Base-by-base conservation (phyloP, 2,797 vertebrate species). In the Schizopygopsis pylzovi region DNA sequence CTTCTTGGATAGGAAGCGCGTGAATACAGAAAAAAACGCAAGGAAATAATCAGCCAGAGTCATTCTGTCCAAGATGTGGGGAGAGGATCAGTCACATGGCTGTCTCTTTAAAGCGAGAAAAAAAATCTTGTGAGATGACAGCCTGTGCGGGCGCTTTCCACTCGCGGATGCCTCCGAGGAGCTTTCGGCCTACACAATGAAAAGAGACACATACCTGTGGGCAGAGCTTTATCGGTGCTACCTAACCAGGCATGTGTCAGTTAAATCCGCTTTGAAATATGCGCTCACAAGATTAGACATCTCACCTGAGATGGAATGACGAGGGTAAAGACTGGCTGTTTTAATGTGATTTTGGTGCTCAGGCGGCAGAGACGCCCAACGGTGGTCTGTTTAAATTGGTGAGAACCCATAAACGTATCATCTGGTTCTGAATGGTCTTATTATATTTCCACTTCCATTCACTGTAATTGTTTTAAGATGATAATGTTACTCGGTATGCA, bases 31-130 rank as follows among this genome's bases (percentile, higher is more conserved):
- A 47, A 67, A 39, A n/a, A 77, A 11, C 1, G 4, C 4, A 16
- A 65, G 20, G 77, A 80, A 80, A 84, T 87, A 84, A 87, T 87
- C 56, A 85, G 77, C 61, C 79, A 41, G 22, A 59, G 67, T 65
- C 68, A 49, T 81, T 87, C 52, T 11, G 59, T 52, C 72, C 78
- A 72, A 43, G 18, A 45, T 81, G 75, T 65, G 56, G 81, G 9
- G 67, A 79, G 28, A 43, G 71, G 71, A 86, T 87, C 63, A 59
- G 70, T 71, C 85, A 77, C 52, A 72, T 81, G 70, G 80, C 78
- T 25, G 18, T 8, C 25, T 41, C 47, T 75, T 79, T 65, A 16
- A 39, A 56, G 18, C 4, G 4, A 18, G 20, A 39, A 11, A 33
- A 33, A 67, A 22, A 49, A 43, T 56, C 41, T 61, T 41, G 65